phyloP scores from a whole-genome alignment of 2,888 invertebrate species.

The Tachystola acroxantha region DNA sequence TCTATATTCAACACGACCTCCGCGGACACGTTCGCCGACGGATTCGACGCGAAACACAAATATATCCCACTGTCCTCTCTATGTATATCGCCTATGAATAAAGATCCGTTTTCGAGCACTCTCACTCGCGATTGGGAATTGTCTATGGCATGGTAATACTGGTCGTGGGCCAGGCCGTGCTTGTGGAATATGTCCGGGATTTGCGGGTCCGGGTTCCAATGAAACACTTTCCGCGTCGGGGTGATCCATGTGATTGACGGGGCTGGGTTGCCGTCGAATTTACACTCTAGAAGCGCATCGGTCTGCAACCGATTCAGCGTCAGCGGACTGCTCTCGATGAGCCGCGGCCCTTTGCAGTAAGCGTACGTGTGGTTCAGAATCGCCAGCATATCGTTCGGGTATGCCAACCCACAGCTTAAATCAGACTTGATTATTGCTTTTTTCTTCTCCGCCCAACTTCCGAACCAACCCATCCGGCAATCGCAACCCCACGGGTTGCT shows the following conservation, averaged over 20 bases:
- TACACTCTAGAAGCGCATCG: slow-evolving; percentile 86
- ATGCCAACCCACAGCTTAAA: slow-evolving; percentile 81
- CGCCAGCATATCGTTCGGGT: slow-evolving; percentile 83
- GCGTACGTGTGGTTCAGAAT: slow-evolving; percentile 80
- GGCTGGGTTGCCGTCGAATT: slow-evolving; percentile 85
- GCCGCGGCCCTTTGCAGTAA: slow-evolving; percentile 82
- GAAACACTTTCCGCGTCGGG: slow-evolving; percentile 83
- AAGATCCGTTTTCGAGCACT: slow-evolving; percentile 87
- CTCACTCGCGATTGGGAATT: slow-evolving; percentile 77
- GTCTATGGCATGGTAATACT: slow-evolving; percentile 63
- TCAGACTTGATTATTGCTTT: slow-evolving; percentile 75
- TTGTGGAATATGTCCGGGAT: slow-evolving; percentile 82
- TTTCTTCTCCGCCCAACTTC: slow-evolving; percentile 68
- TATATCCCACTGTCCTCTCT: slow-evolving; percentile 91
- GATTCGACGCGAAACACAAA: slow-evolving; percentile 91
- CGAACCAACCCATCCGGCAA: slow-evolving; percentile 90
- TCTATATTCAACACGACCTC: slow-evolving; percentile 89
- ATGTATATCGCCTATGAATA: slow-evolving; percentile 84
- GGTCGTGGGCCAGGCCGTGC: slow-evolving; percentile 81
- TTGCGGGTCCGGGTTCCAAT: slow-evolving; percentile 87
- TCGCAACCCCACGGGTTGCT: slow-evolving; percentile 92
- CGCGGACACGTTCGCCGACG: slow-evolving; percentile 87
- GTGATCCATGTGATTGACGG: slow-evolving; percentile 93
- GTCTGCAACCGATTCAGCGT: slow-evolving; percentile 81
- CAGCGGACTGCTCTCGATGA: slow-evolving; percentile 79